phyloP scores from a whole-genome alignment of 2,797 vertebrate genomes.

The Lagodon rhomboides region DNA sequence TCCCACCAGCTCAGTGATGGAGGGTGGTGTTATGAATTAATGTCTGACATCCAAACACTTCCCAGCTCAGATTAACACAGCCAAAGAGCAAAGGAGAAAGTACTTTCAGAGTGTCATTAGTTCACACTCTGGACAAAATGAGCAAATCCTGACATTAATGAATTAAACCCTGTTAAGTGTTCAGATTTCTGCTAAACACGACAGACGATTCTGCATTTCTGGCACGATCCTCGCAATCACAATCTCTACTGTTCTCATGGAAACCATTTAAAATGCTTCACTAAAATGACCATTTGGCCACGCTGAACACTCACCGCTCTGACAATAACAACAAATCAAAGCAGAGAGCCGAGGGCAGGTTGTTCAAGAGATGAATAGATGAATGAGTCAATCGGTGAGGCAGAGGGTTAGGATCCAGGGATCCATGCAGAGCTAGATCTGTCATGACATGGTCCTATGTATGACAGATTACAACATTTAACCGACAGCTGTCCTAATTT shows the following conservation, averaged over 20 bases:
- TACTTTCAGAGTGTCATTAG: background rate
- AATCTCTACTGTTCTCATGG: conserved; percentile 59
- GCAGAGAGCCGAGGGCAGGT: background rate
- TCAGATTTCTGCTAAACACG: background rate
- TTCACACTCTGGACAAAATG: background rate
- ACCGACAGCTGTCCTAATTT: no score
- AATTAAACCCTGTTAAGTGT: background rate
- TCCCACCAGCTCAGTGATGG: background rate
- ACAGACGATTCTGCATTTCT: conserved; percentile 28
- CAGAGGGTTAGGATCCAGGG: background rate
- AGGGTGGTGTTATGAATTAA: background rate
- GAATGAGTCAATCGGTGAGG: conserved; percentile 25
- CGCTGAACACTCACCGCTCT: conserved; percentile 12
- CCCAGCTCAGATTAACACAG: background rate
- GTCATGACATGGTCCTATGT: conserved; percentile 6
- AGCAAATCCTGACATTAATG: background rate
- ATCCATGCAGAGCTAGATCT: background rate
- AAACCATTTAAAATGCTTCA: conserved; percentile 57
- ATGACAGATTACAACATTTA: background rate
- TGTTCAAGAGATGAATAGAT: conserved; percentile 37
- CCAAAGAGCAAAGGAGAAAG: background rate
- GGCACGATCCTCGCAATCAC: conserved; percentile 19
- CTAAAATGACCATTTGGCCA: conserved; percentile 36
- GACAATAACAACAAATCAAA: conserved; percentile 41
- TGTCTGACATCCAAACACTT: background rate